A percentile compares a stretch with the other conserved stretches of the same genome.
These are phyloP conservation scores for Hoplias malabaricus DNA, from an alignment of 2,113 vertebrate species.

Conservation along the genomic window DNA sequence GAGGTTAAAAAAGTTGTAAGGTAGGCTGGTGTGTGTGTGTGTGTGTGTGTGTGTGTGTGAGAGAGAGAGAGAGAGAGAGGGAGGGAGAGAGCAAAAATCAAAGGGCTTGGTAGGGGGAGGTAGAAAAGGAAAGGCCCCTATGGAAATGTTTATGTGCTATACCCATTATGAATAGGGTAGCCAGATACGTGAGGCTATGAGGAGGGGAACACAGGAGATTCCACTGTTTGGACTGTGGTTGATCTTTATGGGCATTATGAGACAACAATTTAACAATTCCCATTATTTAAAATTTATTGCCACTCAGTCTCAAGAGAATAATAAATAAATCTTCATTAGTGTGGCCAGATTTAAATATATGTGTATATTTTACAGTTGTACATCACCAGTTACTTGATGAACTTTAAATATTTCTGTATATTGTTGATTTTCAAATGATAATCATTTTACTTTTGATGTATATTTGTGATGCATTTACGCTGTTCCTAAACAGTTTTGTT, in stretches of 20 bases:
- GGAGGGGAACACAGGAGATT: neutral
- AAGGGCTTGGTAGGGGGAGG: slow-evolving; percentile 26
- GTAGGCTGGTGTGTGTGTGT: slow-evolving; percentile 25
- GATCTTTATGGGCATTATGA: neutral
- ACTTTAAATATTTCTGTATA: too few species aligned
- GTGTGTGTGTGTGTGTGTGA: slow-evolving; percentile 32
- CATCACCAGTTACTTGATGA: too few species aligned
- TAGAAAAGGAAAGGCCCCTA: slow-evolving; percentile 39
- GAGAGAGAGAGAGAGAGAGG: neutral
- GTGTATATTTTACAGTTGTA: neutral
- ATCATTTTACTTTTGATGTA: too few species aligned
- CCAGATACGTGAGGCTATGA: slow-evolving; percentile 23
- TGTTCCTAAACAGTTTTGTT: too few species aligned
- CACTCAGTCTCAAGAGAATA: neutral
- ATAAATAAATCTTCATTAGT: neutral
- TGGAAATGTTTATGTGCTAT: slow-evolving; percentile 49
- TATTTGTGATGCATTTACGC: too few species aligned
- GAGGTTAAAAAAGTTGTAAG: slow-evolving; percentile 36
- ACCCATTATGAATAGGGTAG: slow-evolving; percentile 43
- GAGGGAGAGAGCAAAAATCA: slow-evolving; percentile 14
- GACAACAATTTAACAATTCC: neutral
- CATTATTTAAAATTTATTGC: neutral
- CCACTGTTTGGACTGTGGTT: neutral
- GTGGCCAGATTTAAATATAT: neutral
- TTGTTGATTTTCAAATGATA: too few species aligned